A percentile compares a stretch with the other conserved stretches of the same genome.
Evolutionary conservation across 2,888 invertebrate species (phyloP).

Genomic region (Volucella bombylans): DNA sequence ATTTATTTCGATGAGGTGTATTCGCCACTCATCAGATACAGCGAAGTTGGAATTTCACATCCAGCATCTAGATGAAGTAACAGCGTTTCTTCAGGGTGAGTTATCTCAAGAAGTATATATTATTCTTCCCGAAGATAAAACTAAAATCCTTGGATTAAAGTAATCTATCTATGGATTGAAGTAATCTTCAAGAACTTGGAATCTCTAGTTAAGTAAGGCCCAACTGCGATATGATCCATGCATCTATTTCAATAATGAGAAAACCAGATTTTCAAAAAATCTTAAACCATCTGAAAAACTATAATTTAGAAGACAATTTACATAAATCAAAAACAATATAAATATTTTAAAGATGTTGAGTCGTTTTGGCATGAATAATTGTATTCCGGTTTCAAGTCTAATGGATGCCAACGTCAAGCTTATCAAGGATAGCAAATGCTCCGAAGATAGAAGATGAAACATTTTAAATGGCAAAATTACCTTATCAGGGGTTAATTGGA

Average conservation of each 20-base stretch:
- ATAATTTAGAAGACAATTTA: background rate
- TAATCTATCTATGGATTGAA: slow-evolving; percentile 31
- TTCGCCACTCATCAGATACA: background rate
- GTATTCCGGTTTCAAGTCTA: slow-evolving; percentile 25
- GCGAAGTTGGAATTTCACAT: no score
- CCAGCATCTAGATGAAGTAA: background rate
- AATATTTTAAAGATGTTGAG: slow-evolving; percentile 22
- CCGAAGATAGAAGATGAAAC: slow-evolving; percentile 1
- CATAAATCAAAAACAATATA: slow-evolving; percentile 29
- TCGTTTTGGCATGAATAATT: slow-evolving; percentile 7
- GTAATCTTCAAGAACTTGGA: slow-evolving; percentile 17
- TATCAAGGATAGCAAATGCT: slow-evolving; percentile 11
- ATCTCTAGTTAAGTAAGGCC: slow-evolving; percentile 2
- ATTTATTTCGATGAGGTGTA: no score
- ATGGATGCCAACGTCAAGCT: slow-evolving; percentile 14
- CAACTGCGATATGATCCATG: slow-evolving; percentile 21
- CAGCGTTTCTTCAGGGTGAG: background rate
- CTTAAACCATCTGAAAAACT: no score
- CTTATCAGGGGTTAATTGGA: no score
- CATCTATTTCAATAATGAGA: slow-evolving; percentile 14
- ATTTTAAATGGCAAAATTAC: background rate
- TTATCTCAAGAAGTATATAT: slow-evolving; percentile 5
- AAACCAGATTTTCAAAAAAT: background rate
- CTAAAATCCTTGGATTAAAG: slow-evolving; percentile 3
- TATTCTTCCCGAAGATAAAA: background rate